These are phyloP conservation scores for Lutjanus erythropterus DNA, from an alignment of 2,113 vertebrate species.

Conservation along the genomic window DNA sequence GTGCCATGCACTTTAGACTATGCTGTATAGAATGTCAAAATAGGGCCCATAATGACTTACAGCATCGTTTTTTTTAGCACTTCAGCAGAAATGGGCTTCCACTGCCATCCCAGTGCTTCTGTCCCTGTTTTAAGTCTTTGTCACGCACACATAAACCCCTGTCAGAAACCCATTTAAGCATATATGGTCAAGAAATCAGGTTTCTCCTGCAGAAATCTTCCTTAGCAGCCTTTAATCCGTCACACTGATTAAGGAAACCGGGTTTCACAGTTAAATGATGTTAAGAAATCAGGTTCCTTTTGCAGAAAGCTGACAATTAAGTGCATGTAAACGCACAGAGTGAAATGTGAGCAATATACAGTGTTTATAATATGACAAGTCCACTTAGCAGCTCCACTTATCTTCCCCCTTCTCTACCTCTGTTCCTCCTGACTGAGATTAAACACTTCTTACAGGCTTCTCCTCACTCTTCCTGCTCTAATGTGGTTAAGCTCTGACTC, in stretches of 20 bases:
- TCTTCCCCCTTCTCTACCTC: background rate
- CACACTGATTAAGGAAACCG: background rate
- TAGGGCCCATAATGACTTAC: too few relatives aligned
- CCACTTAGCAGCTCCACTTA: conserved; percentile 15
- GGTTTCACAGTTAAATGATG: background rate
- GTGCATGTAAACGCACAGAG: background rate
- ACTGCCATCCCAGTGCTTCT: background rate
- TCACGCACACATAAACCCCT: background rate
- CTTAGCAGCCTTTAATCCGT: background rate
- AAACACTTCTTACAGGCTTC: conserved; percentile 38
- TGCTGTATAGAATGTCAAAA: too few relatives aligned
- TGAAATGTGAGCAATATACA: conserved; percentile 2
- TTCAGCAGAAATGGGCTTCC: too few relatives aligned
- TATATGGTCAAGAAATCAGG: background rate
- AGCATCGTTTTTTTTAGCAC: too few relatives aligned
- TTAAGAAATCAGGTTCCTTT: background rate
- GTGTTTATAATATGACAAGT: conserved; percentile 9
- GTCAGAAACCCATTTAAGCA: background rate
- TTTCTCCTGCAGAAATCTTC: background rate
- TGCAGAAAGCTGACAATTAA: background rate
- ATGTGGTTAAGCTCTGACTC: conserved; percentile 51
- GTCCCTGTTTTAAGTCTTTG: background rate
- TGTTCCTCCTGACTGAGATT: conserved; percentile 31
- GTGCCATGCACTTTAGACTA: too few relatives aligned
- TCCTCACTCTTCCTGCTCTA: conserved; percentile 38